A percentile compares a stretch with the other conserved stretches of the same genome.
Conservation (phyloP, 2,113 vertebrate genomes). For the Istiophorus platypterus region DNA sequence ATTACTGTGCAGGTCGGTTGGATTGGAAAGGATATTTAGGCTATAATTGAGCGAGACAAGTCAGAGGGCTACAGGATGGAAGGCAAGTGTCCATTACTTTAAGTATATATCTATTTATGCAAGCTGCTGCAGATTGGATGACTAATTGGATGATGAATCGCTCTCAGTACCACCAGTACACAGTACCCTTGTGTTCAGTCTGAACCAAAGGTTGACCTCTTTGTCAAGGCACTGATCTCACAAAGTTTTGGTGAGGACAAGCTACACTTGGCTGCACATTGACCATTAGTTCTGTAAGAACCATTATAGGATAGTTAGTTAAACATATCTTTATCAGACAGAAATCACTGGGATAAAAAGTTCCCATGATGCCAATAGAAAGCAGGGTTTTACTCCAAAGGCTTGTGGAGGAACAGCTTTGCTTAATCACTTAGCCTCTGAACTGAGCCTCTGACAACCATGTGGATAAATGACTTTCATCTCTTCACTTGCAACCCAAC, state of each 20-base stretch:
- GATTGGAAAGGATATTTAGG: conserved; percentile 47
- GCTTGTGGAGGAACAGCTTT: neutral
- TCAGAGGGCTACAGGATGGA: conserved; percentile 1
- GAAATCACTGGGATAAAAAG: conserved; percentile 22
- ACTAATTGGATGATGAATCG: conserved; percentile 44
- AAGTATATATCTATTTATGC: conserved; percentile 36
- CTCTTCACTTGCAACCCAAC: conserved; percentile 26
- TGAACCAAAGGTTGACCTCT: conserved; percentile 43
- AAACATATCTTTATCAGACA: conserved; percentile 36
- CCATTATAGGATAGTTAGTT: conserved; percentile 2
- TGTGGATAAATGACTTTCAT: conserved; percentile 55
- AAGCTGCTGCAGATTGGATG: conserved; percentile 16
- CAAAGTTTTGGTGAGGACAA: conserved; percentile 9
- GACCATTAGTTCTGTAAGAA: conserved; percentile 14
- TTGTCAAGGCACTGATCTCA: conserved; percentile 15
- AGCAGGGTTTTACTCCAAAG: conserved; percentile 4
- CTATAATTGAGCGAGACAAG: conserved; percentile 29
- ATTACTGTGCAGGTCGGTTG: conserved; percentile 44
- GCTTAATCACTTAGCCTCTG: conserved; percentile 38
- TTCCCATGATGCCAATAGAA: neutral
- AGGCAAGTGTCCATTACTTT: conserved; percentile 19
- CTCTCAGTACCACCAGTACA: conserved; percentile 34
- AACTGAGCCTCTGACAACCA: conserved; percentile 31
- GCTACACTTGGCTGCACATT: conserved; percentile 23
- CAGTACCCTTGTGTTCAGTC: conserved; percentile 16